phyloP scores from a whole-genome alignment of 2,797 vertebrate genomes.

The Acipenser ruthenus region DNA sequence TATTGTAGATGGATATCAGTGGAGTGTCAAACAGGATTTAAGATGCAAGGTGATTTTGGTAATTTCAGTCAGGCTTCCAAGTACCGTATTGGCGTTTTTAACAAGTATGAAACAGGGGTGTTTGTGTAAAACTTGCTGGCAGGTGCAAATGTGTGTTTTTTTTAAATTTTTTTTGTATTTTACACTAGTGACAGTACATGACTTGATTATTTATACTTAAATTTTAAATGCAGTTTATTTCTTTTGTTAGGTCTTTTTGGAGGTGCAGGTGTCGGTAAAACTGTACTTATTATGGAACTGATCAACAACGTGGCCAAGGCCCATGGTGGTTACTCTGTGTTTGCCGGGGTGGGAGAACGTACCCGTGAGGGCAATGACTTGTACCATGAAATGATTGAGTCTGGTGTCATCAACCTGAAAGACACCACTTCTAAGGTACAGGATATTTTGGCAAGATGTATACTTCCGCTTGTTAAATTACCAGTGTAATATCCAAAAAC shows the following conservation, averaged over 20 bases:
- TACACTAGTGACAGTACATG: too few relatives aligned
- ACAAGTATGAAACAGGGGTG: too few relatives aligned
- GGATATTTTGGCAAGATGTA: neutral
- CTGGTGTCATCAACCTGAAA: slow-evolving; percentile 95
- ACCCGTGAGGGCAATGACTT: slow-evolving; percentile 94
- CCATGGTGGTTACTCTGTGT: slow-evolving; percentile 94
- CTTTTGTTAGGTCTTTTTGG: slow-evolving; percentile 77
- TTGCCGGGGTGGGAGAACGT: slow-evolving; percentile 89
- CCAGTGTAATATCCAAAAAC: neutral
- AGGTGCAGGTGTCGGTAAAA: slow-evolving; percentile 92
- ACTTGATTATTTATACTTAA: too few relatives aligned
- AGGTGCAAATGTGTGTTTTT: too few relatives aligned
- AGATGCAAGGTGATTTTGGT: too few relatives aligned
- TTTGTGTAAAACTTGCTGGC: too few relatives aligned
- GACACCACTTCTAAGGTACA: slow-evolving; percentile 88
- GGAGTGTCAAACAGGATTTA: fast-evolving
- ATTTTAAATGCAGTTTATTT: neutral
- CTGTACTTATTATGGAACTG: slow-evolving; percentile 95
- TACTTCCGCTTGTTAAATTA: neutral
- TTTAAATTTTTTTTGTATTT: too few relatives aligned
- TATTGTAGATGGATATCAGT: slow-evolving; percentile 9
- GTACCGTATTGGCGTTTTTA: neutral
- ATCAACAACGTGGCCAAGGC: slow-evolving; percentile 98
- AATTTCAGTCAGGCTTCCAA: slow-evolving; percentile 44
- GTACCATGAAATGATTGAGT: slow-evolving; percentile 98